Evolutionary conservation across 1,140 invertebrate genomes (phyloP).

Genomic region (Aphaenogaster floridana): DNA sequence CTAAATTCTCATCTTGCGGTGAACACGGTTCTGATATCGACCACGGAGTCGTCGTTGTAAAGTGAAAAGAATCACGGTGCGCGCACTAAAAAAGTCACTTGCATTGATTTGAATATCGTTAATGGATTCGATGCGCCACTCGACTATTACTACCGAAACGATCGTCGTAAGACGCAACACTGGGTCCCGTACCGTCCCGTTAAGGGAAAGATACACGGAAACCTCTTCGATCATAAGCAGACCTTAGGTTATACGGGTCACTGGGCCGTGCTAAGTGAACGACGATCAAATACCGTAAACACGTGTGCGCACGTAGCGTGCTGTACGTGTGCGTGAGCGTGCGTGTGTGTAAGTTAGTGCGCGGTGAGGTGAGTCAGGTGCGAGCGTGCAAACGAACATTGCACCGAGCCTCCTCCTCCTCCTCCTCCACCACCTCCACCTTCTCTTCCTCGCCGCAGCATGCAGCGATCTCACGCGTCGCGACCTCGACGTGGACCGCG

Average conservation of each 20-base stretch:
- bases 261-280: constrained; percentile 78
- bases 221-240: constrained; percentile 79
- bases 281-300: constrained; percentile 68
- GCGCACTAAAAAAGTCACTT: not conserved
- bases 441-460: not conserved
- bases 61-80: constrained; percentile 9
- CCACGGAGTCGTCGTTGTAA: not conserved
- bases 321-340: not conserved
- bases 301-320: constrained; percentile 37
- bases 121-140: not conserved
- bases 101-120: constrained; percentile 41
- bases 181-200: constrained; percentile 20
- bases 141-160: constrained; percentile 32
- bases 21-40: not conserved
- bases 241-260: constrained; percentile 81
- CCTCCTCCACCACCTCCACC: not conserved
- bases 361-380: constrained; percentile 55
- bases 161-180: constrained; percentile 34
- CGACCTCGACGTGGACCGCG: constrained; percentile 56
- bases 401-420: constrained; percentile 22
- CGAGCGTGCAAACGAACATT: constrained; percentile 61
- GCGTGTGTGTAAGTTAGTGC: constrained; percentile 26
- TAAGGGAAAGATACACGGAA: constrained; percentile 57
- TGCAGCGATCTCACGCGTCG: constrained; percentile 56
- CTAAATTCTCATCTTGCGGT: not conserved